A percentile compares a stretch with the other conserved stretches of the same genome.
Conservation (phyloP, 1,140 invertebrate genomes). For the Eumeta japonica region DNA sequence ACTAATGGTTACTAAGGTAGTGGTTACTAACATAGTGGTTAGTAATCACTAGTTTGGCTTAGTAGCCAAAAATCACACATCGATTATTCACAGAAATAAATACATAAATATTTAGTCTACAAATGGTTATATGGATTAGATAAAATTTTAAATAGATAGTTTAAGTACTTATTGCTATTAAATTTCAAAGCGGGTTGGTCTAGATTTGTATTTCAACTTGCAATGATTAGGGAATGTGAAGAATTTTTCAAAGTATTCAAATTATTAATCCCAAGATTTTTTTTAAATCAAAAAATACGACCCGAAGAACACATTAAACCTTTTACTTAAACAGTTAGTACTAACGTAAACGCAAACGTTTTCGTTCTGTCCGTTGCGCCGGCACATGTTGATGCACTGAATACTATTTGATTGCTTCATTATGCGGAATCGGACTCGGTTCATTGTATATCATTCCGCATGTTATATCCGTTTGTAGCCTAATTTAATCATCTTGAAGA, state of each 20-base stretch:
- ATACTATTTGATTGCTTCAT: constrained; percentile 42
- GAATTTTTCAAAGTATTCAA: background rate
- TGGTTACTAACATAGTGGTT: no score
- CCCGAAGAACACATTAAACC: background rate
- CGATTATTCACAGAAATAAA: background rate
- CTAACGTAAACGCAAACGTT: constrained; percentile 19
- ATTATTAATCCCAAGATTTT: background rate
- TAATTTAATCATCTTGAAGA: constrained; percentile 55
- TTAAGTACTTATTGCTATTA: no score
- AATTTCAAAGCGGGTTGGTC: no score
- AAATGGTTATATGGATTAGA: no score
- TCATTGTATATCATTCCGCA: constrained; percentile 55
- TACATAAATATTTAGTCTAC: background rate
- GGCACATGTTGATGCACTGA: constrained; percentile 28
- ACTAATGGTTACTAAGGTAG: no score
- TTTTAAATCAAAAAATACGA: background rate
- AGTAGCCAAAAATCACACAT: background rate
- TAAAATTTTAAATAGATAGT: no score
- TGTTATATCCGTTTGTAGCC: constrained; percentile 49
- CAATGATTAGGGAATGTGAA: no score
- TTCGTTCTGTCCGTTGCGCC: constrained; percentile 19
- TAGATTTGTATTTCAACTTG: no score
- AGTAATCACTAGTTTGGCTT: background rate
- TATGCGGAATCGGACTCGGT: constrained; percentile 39
- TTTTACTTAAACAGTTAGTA: constrained; percentile 4